Base-by-base conservation (phyloP, 1,140 invertebrate species). In the Drosophila takahashii region DNA sequence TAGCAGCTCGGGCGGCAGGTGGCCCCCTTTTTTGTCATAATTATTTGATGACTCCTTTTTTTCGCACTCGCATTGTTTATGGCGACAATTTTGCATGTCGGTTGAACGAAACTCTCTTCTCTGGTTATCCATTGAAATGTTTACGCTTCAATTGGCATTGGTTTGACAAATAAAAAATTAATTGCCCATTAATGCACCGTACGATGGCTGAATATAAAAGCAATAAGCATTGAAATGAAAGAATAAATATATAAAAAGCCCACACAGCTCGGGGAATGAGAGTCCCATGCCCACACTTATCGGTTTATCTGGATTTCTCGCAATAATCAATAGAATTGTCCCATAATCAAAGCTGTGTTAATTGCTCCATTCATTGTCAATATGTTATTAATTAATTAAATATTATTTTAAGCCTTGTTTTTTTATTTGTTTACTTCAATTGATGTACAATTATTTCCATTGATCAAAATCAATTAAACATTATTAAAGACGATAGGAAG, bases 301-400 rank as follows among this genome's bases (percentile, higher is more conserved):
- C 62, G 37, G 59, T 36, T 67, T 57, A 50, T 56, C 52, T 18
- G 50, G 47, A 48, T 74, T 29, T 54, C 37, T 67, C 51, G 58
- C 48, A 52, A 53, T 75, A 41, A 60, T 66, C 67, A 52, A 78
- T 77, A 61, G 54, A 79, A 64, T 53, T 52, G 70, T 51, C 42
- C 60, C 48, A 75, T 61, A 75, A 85, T 78, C 53, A 69, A 78
- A 87, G 76, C 59, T 81, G 84, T 89, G 79, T 86, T 89, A 86
- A 86, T 86, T 89, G 81, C 61, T 54, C 18, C 56, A 77, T 70
- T 73, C 64, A 65, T 76, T 65, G 59, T 79, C 79, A 79, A 89
- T 89, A 89, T 89, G 79, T 64, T 83, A 83, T 86, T 72, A 56
- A 64, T 89, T 83, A 83, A 73, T 80, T 80, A 62, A 80, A 81